phyloP scores from a whole-genome alignment of 2,797 vertebrate genomes.

The Nasua narica region DNA sequence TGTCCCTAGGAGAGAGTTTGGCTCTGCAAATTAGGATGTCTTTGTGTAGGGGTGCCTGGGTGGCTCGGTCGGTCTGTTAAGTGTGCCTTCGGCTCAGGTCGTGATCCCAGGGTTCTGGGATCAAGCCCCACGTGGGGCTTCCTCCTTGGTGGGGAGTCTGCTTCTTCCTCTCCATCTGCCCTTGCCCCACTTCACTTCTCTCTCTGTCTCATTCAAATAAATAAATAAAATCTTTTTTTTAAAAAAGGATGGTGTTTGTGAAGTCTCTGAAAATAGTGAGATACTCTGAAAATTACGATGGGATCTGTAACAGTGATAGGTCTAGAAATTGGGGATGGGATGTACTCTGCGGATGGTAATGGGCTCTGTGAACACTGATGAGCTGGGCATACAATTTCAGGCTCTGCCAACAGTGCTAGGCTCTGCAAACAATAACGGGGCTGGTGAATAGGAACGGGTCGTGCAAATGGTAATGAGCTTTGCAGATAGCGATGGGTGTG shows the following conservation, averaged over 20 bases:
- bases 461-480: not conserved
- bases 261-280: constrained; percentile 23
- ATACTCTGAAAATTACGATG: constrained; percentile 22
- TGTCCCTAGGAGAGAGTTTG: not conserved
- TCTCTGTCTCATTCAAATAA: no score
- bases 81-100: no score
- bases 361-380: constrained; percentile 8
- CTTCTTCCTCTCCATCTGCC: no score
- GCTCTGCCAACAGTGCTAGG: constrained; percentile 20
- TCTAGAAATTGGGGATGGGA: not conserved
- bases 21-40: not conserved
- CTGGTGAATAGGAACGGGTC: not conserved
- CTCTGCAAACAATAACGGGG: not conserved
- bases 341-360: not conserved
- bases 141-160: no score
- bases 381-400: constrained; percentile 42
- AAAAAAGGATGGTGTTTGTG: not conserved
- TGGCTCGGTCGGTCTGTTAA: no score
- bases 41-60: not conserved
- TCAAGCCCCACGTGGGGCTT: no score
- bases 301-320: constrained; percentile 3
- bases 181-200: no score
- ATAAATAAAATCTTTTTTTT: no score
- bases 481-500: not conserved
- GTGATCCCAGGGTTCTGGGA: no score